Evolutionary conservation across 1,140 invertebrate species (phyloP).

Genomic region (Penaeus chinensis): DNA sequence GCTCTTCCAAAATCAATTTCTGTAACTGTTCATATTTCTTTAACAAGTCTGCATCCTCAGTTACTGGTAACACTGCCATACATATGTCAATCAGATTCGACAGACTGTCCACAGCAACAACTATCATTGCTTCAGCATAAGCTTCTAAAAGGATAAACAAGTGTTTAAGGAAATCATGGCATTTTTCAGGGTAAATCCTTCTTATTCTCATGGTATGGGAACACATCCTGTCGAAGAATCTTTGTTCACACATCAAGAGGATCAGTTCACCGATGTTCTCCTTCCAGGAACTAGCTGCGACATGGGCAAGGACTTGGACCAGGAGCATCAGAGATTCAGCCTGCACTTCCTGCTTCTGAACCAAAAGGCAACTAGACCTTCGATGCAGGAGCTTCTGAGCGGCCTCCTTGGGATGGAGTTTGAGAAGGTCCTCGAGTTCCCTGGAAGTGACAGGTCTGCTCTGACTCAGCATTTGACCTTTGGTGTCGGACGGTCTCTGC

Average conservation of each 20-base stretch:
- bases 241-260: not conserved
- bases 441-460: no score
- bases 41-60: not conserved
- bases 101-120: not conserved
- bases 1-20: not conserved
- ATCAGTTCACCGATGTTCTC: slow-evolving; percentile 24
- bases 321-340: not conserved
- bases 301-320: slow-evolving; percentile 15
- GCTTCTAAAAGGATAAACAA: not conserved
- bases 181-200: not conserved
- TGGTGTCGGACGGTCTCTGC: no score
- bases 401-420: no score
- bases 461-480: no score
- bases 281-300: not conserved
- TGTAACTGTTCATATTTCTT: not conserved
- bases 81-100: slow-evolving; percentile 17
- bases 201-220: not conserved
- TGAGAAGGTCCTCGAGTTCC: no score
- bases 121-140: not conserved
- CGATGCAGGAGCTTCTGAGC: not conserved
- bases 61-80: not conserved
- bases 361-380: no score
- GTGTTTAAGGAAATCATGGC: not conserved
- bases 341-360: no score
- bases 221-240: not conserved